Conservation (phyloP, 1,140 invertebrate species). For the Diachasma alloeum region DNA sequence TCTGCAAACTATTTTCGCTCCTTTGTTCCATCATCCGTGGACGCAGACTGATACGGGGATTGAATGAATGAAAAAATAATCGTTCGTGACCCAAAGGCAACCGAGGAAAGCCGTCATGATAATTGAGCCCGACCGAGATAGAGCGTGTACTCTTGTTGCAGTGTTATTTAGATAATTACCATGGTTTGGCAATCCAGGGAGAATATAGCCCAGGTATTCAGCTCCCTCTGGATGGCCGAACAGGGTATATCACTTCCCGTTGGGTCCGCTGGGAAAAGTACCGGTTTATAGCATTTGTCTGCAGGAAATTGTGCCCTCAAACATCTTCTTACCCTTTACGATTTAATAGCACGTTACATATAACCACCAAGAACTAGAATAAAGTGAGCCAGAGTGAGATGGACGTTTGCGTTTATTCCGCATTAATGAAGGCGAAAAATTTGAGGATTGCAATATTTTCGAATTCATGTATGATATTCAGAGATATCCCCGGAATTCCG, state of each 20-base stretch:
- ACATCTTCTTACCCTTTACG: not conserved
- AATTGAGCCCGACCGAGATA: not conserved
- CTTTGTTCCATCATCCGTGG: not conserved
- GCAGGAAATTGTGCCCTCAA: slow-evolving; percentile 14
- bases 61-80: slow-evolving; percentile 17
- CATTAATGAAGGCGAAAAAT: too few species aligned
- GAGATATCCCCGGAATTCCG: too few species aligned
- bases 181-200: not conserved
- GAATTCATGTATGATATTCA: too few species aligned
- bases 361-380: not conserved
- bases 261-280: slow-evolving; percentile 12
- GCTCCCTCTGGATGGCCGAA: not conserved
- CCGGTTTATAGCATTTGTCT: not conserved
- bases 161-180: not conserved
- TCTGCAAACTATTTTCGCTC: not conserved
- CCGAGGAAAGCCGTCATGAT: not conserved
- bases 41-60: not conserved
- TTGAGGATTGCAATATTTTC: too few species aligned
- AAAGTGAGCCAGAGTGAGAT: not conserved
- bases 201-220: not conserved
- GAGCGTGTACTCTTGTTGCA: not conserved
- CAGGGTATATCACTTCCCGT: slow-evolving; percentile 10
- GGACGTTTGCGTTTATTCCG: too few species aligned
- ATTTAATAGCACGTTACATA: not conserved
- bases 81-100: slow-evolving; percentile 5